Evolutionary conservation across 2,888 invertebrate species (phyloP), one percentile per base, ranked within the genome.

Genomic region (Lymantria dispar): DNA sequence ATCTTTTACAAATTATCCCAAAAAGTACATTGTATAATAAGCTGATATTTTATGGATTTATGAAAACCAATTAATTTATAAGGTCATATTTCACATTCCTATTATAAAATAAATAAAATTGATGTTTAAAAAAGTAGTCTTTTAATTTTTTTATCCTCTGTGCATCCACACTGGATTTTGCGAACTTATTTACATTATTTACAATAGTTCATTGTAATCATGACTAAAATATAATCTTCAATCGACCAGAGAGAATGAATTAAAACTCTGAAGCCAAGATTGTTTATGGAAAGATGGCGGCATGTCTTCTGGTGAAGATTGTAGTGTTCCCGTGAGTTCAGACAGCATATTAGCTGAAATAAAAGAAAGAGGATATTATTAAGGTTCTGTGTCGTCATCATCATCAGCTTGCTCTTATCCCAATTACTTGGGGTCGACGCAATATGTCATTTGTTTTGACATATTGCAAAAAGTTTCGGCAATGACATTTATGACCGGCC

Each of bases 251-350:
- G 80, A 72, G 72, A 88, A 87, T 0, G 68, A 64, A 3, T 77
- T 63, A 56, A 89, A 87, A 62, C 85, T 86, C 29, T 75, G 74
- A 11, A 83, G 44, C 86, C 85, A 88, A 0, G 85, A 77, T 54
- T 76, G 73, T 57, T 63, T 71, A 52, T 80, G 74, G 72, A 67
- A 77, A 1, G 81, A 71, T n/a, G 77, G 60, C 9, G 85, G 79
- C 53, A 73, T 59, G 13, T 87, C 86, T 46, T 88, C 89, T 0
- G 77, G 70, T 0, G 75, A 67, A 0, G 78, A 66, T 46, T 82
- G 83, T 54, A 85, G 69, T 14, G 79, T 72, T 0, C 73, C 72
- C 1, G 72, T 60, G 15, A 89, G 62, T 47, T 88, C 89, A 0
- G 80, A 57, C 15, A 90, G 52, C 79, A 89, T 87, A 55, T 79